Evolutionary conservation across 23 tunicate species (phyloP), one percentile per base, ranked within the genome.

Genomic region (Trididemnum clinides): DNA sequence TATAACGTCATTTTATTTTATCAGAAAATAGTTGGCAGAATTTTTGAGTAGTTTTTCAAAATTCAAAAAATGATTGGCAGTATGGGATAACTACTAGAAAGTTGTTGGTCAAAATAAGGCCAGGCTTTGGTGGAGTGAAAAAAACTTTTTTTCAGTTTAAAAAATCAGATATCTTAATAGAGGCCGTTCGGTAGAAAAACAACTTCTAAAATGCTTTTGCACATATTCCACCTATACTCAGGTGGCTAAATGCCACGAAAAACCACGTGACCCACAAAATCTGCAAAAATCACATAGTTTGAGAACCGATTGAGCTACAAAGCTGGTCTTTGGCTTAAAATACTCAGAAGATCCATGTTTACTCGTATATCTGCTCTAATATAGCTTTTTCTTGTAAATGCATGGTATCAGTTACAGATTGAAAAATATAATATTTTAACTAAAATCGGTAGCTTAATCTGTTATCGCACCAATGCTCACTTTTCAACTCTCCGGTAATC

Each of bases 171-270:
- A 15, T 71, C 38, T 71, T 71, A 10, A 71, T 6, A 71, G 77
- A 4, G 12, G 77, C 36, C 19, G 7, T 71, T 71, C 12, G 77
- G 77, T 31, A 36, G 28, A n/a, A 71, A 71, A 71, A 27, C 77
- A 27, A 71, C 77, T 71, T 71, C 30, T 37, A 71, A 71, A 15
- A 23, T 71, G 25, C 10, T 71, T 71, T 71, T 71, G 77, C 37
- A 27, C 39, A 71, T 71, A 36, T 71, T 36, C 77, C 77, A 71
- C 39, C 77, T 71, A 31, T 23, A 71, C 39, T 37, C 77, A 71
- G 38, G 77, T 71, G 38, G 77, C 38, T 71, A 71, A 71, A 12
- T 7, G 26, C 20, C 77, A 6, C 38, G 39, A 71, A 71, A 71
- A 37, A 23, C 30, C 77, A 71, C 15, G 54, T 44, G 54, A 44